A percentile compares a stretch with the other conserved stretches of the same genome.
Evolutionary conservation across 2,797 vertebrate genomes (phyloP).

Genomic region (Rhincodon typus): DNA sequence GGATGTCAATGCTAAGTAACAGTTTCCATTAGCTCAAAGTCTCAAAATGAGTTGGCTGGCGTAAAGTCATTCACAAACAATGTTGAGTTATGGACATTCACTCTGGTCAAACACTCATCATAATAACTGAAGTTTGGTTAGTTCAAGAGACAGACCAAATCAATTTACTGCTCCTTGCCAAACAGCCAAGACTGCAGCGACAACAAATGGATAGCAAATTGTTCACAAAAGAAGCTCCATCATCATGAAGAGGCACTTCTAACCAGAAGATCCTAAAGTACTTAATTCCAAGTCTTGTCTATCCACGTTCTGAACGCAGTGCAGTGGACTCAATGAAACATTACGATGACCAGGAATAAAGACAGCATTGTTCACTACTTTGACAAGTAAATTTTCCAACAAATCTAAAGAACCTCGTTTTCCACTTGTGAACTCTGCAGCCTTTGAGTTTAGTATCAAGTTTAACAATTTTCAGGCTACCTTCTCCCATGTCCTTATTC

Average conservation of each 20-base stretch:
- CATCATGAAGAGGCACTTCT: not conserved
- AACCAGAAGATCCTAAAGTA: not conserved
- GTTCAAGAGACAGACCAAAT: not conserved
- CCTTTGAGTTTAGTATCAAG: too few species aligned
- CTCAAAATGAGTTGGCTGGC: not conserved
- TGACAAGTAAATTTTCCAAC: not conserved
- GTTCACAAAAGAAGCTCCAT: not conserved
- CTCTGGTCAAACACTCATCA: not conserved
- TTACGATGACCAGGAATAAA: not conserved
- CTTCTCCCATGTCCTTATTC: too few species aligned
- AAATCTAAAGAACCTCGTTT: not conserved
- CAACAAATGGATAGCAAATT: not conserved
- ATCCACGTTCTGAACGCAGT: not conserved
- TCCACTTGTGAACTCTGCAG: too few species aligned
- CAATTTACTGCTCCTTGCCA: not conserved
- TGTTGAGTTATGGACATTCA: not conserved
- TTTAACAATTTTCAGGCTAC: too few species aligned
- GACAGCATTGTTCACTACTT: not conserved
- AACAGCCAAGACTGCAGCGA: not conserved
- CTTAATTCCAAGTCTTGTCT: not conserved
- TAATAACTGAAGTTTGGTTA: not conserved
- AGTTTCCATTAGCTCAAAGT: not conserved
- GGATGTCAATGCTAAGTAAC: not conserved
- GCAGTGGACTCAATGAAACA: not conserved
- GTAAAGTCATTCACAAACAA: not conserved